Base-by-base conservation (phyloP, 2,113 vertebrate genomes). In the Lampris incognitus region DNA sequence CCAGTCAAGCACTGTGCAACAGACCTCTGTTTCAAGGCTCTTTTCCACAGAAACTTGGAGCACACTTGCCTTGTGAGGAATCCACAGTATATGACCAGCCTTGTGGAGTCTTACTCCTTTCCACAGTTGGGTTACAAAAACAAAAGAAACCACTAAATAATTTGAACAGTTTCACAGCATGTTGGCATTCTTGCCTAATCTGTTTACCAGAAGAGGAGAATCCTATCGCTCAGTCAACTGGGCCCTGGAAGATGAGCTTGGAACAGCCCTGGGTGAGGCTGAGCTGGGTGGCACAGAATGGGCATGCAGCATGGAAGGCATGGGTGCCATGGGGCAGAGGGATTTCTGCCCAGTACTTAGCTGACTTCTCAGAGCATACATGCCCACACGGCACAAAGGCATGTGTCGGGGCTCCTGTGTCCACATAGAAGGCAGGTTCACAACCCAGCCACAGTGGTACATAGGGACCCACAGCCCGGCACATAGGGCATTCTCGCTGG, bases 171-270 rank as follows among this genome's bases (percentile, higher is more conserved):
- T 92, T 91, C 88, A 91, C 90, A 89, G 91, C 87, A 86, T 89
- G 87, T 90, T 72, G 76, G 63, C 76, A 41, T 79, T 82, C 80
- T 66, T 51, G 64, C 63, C 51, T 69, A 40, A 55, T 72, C 62
- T 6, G 42, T 65, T 11, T 37, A 58, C 39, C 10, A 5, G 62
- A 52, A 5, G 62, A 52, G 72, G 69, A 55, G 78, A 55, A 55
- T 60, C 70, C 42, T 3, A n/a, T 3, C 0, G 58, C 76, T 98
- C 96, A 99, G 95, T 99, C 98, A 74, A 99, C 82, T 0, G 98
- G 98, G 67, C 96, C 97, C 91, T 99, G 98, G 93, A 99, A 99
- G 93, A 99, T 99, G 2, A 99, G 92, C 91, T 97, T 98, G 91
- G 97, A 69, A 81, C 95, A 98, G 94, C 96, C 96, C 89, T 97